Evolutionary conservation across 2,888 invertebrate genomes (phyloP).

Genomic region (Trichopoda pennipes): DNA sequence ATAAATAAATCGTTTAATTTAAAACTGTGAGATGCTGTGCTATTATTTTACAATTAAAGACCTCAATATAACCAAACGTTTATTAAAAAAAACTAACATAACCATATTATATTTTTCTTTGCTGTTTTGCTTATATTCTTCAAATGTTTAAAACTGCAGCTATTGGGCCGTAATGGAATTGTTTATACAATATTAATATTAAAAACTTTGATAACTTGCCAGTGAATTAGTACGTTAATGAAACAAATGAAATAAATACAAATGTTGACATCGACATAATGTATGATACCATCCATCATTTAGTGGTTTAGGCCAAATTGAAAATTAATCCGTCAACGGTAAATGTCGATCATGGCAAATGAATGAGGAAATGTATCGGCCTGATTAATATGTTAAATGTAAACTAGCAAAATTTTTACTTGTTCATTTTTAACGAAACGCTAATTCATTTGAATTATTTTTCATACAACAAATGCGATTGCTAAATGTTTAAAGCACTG

Average conservation of each 20-base stretch:
- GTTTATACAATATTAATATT: not conserved
- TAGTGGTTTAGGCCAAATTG: conserved; percentile 76
- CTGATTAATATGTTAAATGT: conserved; percentile 36
- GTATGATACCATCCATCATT: conserved; percentile 76
- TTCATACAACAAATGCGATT: too few relatives aligned
- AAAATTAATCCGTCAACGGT: conserved; percentile 77
- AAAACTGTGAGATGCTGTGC: too few relatives aligned
- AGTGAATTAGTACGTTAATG: not conserved
- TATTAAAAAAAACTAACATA: too few relatives aligned
- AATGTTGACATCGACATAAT: conserved; percentile 23
- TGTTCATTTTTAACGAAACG: conserved; percentile 22
- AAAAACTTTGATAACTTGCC: not conserved
- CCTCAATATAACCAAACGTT: too few relatives aligned
- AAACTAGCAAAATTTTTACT: conserved; percentile 10
- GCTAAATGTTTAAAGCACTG: not conserved
- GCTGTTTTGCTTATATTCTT: too few relatives aligned
- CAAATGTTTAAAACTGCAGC: too few relatives aligned
- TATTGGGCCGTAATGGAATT: not conserved
- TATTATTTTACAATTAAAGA: too few relatives aligned
- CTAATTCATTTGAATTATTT: conserved; percentile 35
- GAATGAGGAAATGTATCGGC: conserved; percentile 32
- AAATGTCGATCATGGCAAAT: conserved; percentile 67
- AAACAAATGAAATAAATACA: not conserved
- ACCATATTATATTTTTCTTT: too few relatives aligned
- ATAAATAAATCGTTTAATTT: too few relatives aligned